These are phyloP conservation scores for Tenodera sinensis DNA, from an alignment of 2,888 invertebrate species.

Conservation along the genomic window DNA sequence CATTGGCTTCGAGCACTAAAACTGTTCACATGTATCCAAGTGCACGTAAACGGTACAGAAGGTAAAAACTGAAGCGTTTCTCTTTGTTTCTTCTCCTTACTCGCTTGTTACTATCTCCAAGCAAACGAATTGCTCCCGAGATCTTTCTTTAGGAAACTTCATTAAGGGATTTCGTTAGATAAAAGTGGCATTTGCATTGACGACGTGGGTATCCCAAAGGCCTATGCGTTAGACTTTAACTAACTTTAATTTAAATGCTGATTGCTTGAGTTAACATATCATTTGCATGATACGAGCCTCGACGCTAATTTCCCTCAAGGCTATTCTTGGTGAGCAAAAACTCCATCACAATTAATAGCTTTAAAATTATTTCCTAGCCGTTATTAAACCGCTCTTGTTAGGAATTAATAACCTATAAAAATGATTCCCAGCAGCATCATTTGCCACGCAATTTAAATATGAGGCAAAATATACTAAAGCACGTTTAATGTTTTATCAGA, in stretches of 20 bases:
- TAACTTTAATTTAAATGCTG: neutral
- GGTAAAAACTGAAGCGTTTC: too few species aligned
- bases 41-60: too few species aligned
- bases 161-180: neutral
- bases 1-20: too few species aligned
- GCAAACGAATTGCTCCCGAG: neutral
- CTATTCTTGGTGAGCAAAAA: neutral
- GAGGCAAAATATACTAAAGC: too few species aligned
- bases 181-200: neutral
- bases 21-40: too few species aligned
- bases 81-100: too few species aligned
- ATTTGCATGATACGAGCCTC: neutral
- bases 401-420: too few species aligned
- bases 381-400: neutral
- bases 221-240: neutral
- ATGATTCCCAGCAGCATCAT: too few species aligned
- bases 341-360: neutral
- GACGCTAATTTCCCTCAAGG: neutral
- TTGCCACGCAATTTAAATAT: too few species aligned
- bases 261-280: neutral
- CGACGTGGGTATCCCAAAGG: neutral
- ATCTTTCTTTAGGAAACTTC: neutral
- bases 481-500: too few species aligned
- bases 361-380: neutral
- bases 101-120: too few species aligned